Conservation (phyloP, 2,113 vertebrate genomes). For the Hemichromis elongatus region DNA sequence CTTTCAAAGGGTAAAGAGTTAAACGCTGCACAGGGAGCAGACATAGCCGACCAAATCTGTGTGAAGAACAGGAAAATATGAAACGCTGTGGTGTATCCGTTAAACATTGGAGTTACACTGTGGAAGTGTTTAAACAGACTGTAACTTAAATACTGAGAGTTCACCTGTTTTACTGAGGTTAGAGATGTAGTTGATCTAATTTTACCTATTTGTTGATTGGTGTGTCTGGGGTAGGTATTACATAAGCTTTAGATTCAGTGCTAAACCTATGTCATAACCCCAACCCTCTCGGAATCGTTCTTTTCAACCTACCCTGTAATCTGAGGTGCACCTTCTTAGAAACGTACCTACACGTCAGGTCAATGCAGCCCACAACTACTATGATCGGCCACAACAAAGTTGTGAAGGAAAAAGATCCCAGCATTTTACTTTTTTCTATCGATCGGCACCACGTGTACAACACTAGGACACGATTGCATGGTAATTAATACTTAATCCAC, state of each 20-base stretch:
- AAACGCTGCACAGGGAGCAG: not conserved
- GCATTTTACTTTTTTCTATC: not conserved
- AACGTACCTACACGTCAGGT: not conserved
- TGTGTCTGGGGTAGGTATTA: no score
- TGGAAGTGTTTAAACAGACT: not conserved
- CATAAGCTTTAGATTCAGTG: no score
- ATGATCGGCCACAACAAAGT: not conserved
- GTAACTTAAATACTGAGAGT: not conserved
- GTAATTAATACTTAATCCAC: not conserved
- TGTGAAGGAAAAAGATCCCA: not conserved
- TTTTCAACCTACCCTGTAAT: not conserved
- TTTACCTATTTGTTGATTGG: not conserved
- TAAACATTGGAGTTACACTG: not conserved
- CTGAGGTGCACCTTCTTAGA: not conserved
- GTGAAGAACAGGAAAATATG: not conserved
- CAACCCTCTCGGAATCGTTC: not conserved
- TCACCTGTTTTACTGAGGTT: not conserved
- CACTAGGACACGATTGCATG: not conserved
- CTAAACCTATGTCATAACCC: no score
- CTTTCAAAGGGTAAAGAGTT: not conserved
- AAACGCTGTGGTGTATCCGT: accelerated
- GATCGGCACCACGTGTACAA: not conserved
- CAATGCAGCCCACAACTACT: not conserved
- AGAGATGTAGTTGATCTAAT: not conserved
- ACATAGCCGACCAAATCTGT: not conserved